Evolutionary conservation across 2,113 vertebrate species (phyloP).

Genomic region (Heteronetta atricapilla): DNA sequence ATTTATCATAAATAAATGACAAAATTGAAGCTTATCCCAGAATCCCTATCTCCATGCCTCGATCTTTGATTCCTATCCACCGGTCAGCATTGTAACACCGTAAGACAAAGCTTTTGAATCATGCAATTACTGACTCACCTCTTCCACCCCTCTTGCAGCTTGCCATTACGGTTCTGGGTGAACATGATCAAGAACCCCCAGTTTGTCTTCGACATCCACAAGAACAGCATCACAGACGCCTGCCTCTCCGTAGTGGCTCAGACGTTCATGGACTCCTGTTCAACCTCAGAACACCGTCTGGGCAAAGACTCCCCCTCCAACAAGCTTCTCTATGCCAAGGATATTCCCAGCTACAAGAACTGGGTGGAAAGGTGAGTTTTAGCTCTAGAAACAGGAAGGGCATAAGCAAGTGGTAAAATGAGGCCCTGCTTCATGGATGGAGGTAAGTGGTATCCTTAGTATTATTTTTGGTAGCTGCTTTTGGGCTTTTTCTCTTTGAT

Average conservation of each 20-base stretch:
- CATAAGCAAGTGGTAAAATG: accelerated
- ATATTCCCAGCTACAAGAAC: conserved; percentile 99
- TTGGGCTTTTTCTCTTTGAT: neutral
- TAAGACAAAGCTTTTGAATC: neutral
- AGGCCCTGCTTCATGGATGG: neutral
- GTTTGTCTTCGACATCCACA: conserved; percentile 98
- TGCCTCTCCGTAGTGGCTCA: conserved; percentile 97
- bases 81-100: neutral
- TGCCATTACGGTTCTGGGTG: conserved; percentile 95
- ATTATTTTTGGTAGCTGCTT: neutral
- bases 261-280: conserved; percentile 99
- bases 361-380: conserved; percentile 96
- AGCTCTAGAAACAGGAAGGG: neutral
- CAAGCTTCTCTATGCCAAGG: conserved; percentile 99
- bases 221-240: conserved; percentile 98
- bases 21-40: neutral
- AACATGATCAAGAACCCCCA: conserved; percentile 99
- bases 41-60: accelerated
- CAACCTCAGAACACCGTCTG: conserved; percentile 95
- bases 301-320: conserved; percentile 98
- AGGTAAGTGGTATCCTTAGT: neutral
- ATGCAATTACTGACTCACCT: neutral
- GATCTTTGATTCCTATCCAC: neutral
- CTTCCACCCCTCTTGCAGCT: conserved; percentile 72
- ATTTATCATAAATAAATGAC: neutral